phyloP scores from a whole-genome alignment of 2,113 vertebrate species.

The Sylvietta virens region DNA sequence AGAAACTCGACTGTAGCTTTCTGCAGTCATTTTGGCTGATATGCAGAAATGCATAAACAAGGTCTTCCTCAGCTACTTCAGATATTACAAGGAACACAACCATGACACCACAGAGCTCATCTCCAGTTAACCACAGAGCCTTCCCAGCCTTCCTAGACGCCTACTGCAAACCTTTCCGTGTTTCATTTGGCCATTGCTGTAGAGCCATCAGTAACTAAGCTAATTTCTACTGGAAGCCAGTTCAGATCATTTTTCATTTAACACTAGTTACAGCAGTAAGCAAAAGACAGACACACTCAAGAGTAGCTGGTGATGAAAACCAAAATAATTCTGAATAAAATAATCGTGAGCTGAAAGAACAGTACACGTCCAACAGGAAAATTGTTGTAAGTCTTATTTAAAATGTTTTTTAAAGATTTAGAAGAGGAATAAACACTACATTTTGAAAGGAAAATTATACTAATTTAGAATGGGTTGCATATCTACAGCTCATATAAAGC shows the following conservation, averaged over 20 bases:
- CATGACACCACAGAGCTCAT: neutral
- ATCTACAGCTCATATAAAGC: neutral
- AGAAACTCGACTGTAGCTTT: neutral
- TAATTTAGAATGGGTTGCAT: neutral
- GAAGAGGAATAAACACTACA: neutral
- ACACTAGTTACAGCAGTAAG: neutral
- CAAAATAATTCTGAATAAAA: neutral
- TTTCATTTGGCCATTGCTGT: neutral
- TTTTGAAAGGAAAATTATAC: neutral
- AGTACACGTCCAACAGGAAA: neutral
- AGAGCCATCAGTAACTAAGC: neutral
- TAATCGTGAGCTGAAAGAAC: neutral
- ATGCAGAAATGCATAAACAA: neutral
- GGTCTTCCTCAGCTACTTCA: neutral
- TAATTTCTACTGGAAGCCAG: neutral
- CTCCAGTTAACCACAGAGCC: slow-evolving; percentile 6
- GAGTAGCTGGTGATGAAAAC: neutral
- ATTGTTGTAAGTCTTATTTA: neutral
- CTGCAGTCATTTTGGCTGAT: neutral
- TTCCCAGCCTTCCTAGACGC: neutral
- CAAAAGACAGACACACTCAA: neutral
- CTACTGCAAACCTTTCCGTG: neutral
- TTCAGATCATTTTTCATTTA: neutral
- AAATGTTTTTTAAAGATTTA: neutral
- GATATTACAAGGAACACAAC: slow-evolving; percentile 13